Percentiles rank a stretch among this genome's conserved stretches.
phyloP scores from a whole-genome alignment of 2,113 vertebrate genomes.

The Colinus virginianus region DNA sequence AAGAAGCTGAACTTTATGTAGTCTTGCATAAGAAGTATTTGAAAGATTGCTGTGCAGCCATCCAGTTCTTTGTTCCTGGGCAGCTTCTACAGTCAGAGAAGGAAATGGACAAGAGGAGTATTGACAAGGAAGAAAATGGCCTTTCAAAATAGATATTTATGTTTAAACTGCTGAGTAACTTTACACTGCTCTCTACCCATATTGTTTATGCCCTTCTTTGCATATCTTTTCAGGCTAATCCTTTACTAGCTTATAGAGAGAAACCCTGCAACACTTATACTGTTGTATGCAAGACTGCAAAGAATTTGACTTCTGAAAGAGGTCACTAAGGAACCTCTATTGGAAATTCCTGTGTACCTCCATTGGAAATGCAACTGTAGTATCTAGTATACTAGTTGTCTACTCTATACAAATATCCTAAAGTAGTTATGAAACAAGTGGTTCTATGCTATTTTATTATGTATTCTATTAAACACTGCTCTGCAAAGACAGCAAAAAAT shows the following conservation, averaged over 20 bases:
- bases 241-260: neutral
- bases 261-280: neutral
- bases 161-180: neutral
- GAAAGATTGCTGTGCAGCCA: neutral
- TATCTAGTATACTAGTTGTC: neutral
- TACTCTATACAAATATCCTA: neutral
- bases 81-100: neutral
- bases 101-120: neutral
- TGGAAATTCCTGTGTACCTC: too few species aligned
- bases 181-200: accelerated
- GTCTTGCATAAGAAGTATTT: neutral
- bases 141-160: neutral
- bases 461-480: neutral
- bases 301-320: neutral
- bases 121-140: neutral
- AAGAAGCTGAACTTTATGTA: neutral
- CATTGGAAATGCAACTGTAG: accelerated
- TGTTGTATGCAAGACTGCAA: neutral
- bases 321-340: neutral
- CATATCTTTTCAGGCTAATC: neutral
- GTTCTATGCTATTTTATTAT: neutral
- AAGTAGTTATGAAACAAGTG: neutral
- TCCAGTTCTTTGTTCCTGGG: neutral
- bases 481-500: neutral
- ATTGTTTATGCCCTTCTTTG: neutral